Conservation (phyloP, 92 coral and sea anemone species). For the Phenganax stokvisi region DNA sequence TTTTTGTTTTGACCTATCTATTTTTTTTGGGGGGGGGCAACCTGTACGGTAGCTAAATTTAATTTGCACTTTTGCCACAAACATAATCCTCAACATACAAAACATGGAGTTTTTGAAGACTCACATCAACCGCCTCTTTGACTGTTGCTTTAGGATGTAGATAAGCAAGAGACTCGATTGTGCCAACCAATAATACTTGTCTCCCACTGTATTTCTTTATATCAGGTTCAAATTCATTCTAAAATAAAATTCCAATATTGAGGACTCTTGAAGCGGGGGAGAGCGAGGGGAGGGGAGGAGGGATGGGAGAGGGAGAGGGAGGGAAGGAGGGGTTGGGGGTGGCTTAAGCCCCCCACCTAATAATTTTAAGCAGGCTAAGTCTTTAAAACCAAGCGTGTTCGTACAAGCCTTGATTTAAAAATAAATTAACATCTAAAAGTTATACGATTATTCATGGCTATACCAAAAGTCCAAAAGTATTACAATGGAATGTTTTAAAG, state of each 20-base stretch:
- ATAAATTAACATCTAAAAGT: not conserved
- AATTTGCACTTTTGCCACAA: not conserved
- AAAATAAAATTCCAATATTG: not conserved
- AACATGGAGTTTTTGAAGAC: not conserved
- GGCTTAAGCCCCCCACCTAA: too few species aligned
- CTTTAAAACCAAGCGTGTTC: too few species aligned
- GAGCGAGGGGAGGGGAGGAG: too few species aligned
- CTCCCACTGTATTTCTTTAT: slow-evolving; percentile 41
- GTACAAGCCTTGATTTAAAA: not conserved
- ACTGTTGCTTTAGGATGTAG: slow-evolving; percentile 80
- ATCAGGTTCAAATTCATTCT: slow-evolving; percentile 37
- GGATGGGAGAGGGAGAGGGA: too few species aligned
- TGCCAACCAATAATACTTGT: slow-evolving; percentile 54
- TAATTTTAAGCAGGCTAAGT: too few species aligned
- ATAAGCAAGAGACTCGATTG: slow-evolving; percentile 64
- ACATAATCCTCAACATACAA: not conserved
- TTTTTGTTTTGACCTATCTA: too few species aligned
- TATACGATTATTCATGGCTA: too few species aligned
- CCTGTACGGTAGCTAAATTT: not conserved
- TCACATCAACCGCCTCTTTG: slow-evolving; percentile 74
- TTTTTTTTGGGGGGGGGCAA: too few species aligned
- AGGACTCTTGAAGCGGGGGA: not conserved
- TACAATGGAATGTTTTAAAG: too few species aligned
- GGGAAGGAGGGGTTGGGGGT: too few species aligned
- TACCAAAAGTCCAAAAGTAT: too few species aligned